These are phyloP conservation scores for Papilio machaon DNA, from an alignment of 1,140 invertebrate species.

Conservation along the genomic window DNA sequence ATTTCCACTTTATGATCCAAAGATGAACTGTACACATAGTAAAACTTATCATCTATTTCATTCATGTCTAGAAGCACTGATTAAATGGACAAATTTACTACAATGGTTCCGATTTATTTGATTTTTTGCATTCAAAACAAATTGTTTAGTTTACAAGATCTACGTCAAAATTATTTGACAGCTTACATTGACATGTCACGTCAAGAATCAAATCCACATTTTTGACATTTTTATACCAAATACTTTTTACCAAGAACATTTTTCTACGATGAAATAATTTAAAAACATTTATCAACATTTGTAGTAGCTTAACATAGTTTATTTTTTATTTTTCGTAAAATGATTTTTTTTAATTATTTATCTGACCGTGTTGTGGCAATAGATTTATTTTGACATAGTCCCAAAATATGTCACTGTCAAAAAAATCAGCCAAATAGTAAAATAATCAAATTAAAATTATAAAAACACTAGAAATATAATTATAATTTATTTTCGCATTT, in stretches of 20 bases:
- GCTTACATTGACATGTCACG: neutral
- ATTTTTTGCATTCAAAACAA: constrained; percentile 28
- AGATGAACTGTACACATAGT: constrained; percentile 95
- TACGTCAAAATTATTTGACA: constrained; percentile 5
- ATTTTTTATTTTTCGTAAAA: neutral
- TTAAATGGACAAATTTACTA: neutral
- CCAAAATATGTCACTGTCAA: constrained; percentile 5
- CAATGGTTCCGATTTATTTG: neutral
- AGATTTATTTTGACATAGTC: neutral
- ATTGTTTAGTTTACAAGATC: constrained; percentile 17
- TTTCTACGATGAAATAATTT: too few species aligned
- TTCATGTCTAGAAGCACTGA: constrained; percentile 78
- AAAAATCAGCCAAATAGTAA: neutral
- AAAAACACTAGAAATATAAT: neutral
- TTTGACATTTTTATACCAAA: neutral
- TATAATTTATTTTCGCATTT: constrained; percentile 29
- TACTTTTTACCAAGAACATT: too few species aligned
- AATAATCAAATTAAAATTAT: neutral
- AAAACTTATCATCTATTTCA: constrained; percentile 88
- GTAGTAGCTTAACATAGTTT: neutral
- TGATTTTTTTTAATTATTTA: neutral
- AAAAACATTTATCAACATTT: neutral
- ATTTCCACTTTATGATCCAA: constrained; percentile 93
- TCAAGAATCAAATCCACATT: neutral
- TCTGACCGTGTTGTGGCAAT: neutral